Base-by-base conservation (phyloP, 35 echinoderm and acorn worm genomes). In the Eucidaris tribuloides region DNA sequence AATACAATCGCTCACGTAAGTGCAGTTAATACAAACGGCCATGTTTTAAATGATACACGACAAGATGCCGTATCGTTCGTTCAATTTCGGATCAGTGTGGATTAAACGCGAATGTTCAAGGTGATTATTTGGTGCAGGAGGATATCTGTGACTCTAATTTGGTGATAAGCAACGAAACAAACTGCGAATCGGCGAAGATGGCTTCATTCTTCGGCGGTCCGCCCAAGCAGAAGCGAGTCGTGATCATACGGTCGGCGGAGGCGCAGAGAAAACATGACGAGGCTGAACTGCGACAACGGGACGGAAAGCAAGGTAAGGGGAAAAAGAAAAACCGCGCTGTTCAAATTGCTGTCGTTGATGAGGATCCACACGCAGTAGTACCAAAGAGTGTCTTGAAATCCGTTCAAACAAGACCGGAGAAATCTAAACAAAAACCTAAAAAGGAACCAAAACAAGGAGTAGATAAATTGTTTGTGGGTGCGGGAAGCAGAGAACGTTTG, bases 191-290 rank as follows among this genome's bases (percentile, higher is more conserved):
- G 13, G 25, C 35, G 22, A 40, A 19, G 44, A 74, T 74, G 68
- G 28, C 68, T 14, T 43, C 68, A 40, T 24, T 74, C 7, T 74
- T 74, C 41, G 68, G 68, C 22, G n/a, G n/a, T n/a, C 68, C 68
- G 17, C 38, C 38, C 35, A 33, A 27, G 28, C 68, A 74, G 41
- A 74, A 74, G 44, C 68, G 68, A 19, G 68, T 74, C 5, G 68
- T 74, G 3, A 74, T 74, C 37, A 40, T 74, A 24, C 68, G 68
- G n/a, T 74, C 68, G 25, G 37, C 34, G 29, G 68, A 41, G 68
- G 68, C 68, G n/a, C 68, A 74, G 68, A 38, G 20, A 44, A 74
- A 74, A 74, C 68, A 74, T 44, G 68, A 74, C n/a, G 11, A 41
- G 24, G 68, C 68, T 7, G 68, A 74, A 42, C 35, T 40, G 17